Percentiles rank a stretch among this genome's conserved stretches.
Evolutionary conservation across 2,113 vertebrate genomes (phyloP).

Genomic region (Pleuronectes platessa): DNA sequence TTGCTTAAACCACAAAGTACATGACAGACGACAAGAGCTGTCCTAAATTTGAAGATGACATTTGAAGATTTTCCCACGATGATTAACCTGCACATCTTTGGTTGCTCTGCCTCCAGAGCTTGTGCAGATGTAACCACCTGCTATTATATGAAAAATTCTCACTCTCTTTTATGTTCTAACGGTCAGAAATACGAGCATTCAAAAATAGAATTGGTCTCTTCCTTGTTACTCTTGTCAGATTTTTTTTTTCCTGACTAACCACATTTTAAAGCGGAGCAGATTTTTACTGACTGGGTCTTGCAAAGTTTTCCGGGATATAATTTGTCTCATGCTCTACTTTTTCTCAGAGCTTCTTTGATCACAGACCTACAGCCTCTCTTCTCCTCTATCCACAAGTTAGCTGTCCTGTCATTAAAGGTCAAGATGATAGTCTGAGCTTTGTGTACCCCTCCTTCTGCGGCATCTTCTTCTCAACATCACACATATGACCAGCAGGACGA

Average conservation of each 20-base stretch:
- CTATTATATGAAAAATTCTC: not conserved
- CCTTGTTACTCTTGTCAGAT: no score
- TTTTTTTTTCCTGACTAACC: no score
- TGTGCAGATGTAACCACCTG: not conserved
- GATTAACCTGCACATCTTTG: conserved; percentile 42
- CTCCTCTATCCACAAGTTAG: conserved; percentile 7
- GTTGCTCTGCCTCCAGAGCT: not conserved
- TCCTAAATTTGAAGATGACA: not conserved
- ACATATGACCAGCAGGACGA: conserved; percentile 25
- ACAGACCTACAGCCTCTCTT: not conserved
- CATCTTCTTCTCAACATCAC: conserved; percentile 10
- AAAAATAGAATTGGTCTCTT: no score
- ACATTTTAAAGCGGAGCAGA: no score
- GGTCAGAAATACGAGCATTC: not conserved
- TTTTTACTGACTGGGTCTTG: not conserved
- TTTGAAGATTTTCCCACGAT: not conserved
- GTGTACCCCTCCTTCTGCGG: conserved; percentile 46
- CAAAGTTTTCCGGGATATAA: not conserved
- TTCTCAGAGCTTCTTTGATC: not conserved
- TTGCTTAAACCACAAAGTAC: not conserved
- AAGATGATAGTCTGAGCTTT: not conserved
- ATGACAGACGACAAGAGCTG: not conserved
- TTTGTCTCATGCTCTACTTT: not conserved
- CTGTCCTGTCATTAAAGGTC: not conserved
- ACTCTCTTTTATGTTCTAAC: not conserved